Base-by-base conservation (phyloP, 1,140 invertebrate genomes). In the Magallana angulata region DNA sequence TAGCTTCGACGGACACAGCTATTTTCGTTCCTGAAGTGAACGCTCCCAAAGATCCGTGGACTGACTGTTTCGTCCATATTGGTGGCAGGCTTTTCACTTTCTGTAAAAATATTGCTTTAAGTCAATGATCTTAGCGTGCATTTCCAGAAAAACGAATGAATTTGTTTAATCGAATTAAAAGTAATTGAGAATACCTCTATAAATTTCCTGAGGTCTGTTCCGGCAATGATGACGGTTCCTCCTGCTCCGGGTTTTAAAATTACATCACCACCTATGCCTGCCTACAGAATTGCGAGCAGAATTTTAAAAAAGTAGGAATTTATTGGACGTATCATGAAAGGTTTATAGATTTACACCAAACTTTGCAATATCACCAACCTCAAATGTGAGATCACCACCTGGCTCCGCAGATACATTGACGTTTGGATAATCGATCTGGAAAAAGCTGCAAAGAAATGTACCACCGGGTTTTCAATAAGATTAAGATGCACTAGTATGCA, bases 61-160 rank as follows among this genome's bases (percentile, higher is more conserved):
- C 88, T 4, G 89, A 89, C 6, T 88, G 87, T 59, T 82, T 89
- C 7, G 90, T 89, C 91, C 90, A 91, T 3, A 91, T 87, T 14
- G 90, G 90, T 16, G 90, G 90, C 4, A 91, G 83, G 64, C 89
- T 90, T 57, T 91, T 91, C 24, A 91, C 90, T 88, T 89, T 90
- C 90, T 91, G 82, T n/a, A 85, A 80, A 14, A 57, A 18, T 30
- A n/a, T 82, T 8, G 7, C 16, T 11, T n/a, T n/a, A 7, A n/a
- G 7, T 11, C 7, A 68, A n/a, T 7, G 24, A n/a, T 82, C 14
- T 58, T 12, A 3, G 14, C 14, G 16, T 7, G 1, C 16, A 18
- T n/a, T 64, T 1, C 0, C 16, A n/a, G 60, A 64, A 64, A 64
- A 64, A 18, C 14, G 6, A 64, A 64, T 7, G 16, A 16, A n/a